Percentiles rank a stretch among this genome's conserved stretches.
phyloP scores from a whole-genome alignment of 2,797 vertebrate genomes.

The Phaenicophaeus curvirostris region DNA sequence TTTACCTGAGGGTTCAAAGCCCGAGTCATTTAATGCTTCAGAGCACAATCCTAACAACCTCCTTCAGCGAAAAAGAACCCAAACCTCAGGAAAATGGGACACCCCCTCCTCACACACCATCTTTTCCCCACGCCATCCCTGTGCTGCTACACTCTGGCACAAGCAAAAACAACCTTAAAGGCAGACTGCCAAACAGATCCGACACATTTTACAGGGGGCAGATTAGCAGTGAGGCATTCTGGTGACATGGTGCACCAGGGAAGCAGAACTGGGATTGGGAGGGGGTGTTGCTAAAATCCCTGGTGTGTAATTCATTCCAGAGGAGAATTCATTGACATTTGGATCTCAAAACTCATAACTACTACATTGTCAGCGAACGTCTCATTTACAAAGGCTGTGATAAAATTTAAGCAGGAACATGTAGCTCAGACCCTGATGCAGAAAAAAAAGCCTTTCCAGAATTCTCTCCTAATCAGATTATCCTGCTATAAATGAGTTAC shows the following conservation, averaged over 20 bases:
- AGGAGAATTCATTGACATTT: constrained; percentile 50
- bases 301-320: constrained; percentile 32
- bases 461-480: not conserved
- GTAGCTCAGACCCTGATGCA: not conserved
- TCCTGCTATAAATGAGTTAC: not conserved
- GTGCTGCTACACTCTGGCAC: not conserved
- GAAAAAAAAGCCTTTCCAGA: not conserved
- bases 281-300: not conserved
- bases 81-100: not conserved
- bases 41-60: not conserved
- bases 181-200: constrained; percentile 16
- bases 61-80: not conserved
- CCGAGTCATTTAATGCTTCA: not conserved
- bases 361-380: not conserved
- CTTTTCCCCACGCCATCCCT: not conserved
- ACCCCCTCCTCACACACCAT: not conserved
- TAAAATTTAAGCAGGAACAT: constrained; percentile 12
- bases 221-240: constrained; percentile 1
- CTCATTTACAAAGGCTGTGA: not conserved
- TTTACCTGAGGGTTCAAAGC: constrained; percentile 6
- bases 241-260: not conserved
- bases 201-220: not conserved
- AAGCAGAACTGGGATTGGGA: not conserved
- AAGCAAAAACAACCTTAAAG: not conserved
- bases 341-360: not conserved